A percentile compares a stretch with the other conserved stretches of the same genome.
Evolutionary conservation across 2,113 vertebrate species (phyloP).

Genomic region (Lepus timidus): DNA sequence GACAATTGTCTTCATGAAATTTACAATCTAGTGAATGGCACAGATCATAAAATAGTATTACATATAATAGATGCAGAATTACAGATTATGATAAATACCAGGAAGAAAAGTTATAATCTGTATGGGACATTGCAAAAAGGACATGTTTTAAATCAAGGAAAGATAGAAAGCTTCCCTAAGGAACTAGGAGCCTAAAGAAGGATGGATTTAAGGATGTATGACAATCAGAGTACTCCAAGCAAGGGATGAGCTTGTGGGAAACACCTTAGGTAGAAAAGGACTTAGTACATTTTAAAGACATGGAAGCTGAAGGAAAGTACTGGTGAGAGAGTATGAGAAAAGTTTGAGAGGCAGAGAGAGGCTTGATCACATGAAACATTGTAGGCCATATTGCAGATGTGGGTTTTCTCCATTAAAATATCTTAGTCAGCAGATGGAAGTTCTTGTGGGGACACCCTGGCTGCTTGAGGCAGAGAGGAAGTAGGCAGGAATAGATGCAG

Average conservation of each 20-base stretch:
- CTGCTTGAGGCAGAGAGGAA: background rate
- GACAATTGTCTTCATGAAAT: background rate
- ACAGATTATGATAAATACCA: background rate
- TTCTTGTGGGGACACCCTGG: background rate
- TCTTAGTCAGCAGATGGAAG: background rate
- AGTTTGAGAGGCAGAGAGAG: background rate
- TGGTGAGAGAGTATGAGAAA: background rate
- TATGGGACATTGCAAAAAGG: background rate
- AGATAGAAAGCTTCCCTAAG: background rate
- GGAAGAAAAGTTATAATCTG: background rate
- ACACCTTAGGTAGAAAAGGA: background rate
- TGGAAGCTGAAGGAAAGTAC: background rate
- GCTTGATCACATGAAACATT: background rate
- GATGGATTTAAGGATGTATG: background rate
- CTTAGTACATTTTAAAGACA: background rate
- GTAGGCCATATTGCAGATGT: background rate
- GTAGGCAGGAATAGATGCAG: too few species aligned
- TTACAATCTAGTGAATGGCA: background rate
- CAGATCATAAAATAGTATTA: background rate
- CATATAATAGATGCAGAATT: background rate
- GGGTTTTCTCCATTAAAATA: background rate
- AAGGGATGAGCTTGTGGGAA: background rate
- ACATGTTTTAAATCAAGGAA: background rate
- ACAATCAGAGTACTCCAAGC: background rate
- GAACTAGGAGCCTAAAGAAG: background rate